phyloP scores from a whole-genome alignment of 2,113 vertebrate species.

The Lepidothrix coronata region DNA sequence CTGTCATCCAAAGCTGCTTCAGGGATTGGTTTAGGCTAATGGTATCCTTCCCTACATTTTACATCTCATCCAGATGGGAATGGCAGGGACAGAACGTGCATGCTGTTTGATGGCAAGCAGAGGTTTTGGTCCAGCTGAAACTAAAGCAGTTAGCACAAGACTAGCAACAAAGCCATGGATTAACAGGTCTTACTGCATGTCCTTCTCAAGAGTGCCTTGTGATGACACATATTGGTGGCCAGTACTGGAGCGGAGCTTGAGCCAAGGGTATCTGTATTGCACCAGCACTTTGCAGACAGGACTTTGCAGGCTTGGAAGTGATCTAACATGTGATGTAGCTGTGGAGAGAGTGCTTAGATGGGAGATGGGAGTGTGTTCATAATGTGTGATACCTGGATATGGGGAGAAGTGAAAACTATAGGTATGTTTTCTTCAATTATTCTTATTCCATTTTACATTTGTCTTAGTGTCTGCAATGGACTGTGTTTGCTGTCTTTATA shows the following conservation, averaged over 20 bases:
- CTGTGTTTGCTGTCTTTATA: conserved; percentile 40
- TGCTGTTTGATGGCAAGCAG: background rate
- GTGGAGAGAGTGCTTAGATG: background rate
- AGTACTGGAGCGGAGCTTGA: background rate
- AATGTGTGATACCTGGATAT: background rate
- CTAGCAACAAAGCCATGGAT: background rate
- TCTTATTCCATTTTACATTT: background rate
- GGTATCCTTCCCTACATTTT: background rate
- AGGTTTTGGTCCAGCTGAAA: background rate
- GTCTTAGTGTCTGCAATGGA: background rate
- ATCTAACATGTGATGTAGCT: background rate
- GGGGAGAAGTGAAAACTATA: background rate
- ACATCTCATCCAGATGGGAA: background rate
- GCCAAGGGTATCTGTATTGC: background rate
- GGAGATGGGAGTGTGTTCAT: background rate
- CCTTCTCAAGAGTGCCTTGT: background rate
- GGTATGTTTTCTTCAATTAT: background rate
- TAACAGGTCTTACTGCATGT: background rate
- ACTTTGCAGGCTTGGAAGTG: background rate
- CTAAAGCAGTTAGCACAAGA: background rate
- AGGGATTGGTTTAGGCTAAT: background rate
- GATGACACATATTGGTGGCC: background rate
- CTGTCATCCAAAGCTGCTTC: background rate
- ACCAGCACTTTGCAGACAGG: background rate
- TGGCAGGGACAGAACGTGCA: background rate